Conservation (phyloP, 2,888 invertebrate genomes). For the Pachliopta kotzebuea region DNA sequence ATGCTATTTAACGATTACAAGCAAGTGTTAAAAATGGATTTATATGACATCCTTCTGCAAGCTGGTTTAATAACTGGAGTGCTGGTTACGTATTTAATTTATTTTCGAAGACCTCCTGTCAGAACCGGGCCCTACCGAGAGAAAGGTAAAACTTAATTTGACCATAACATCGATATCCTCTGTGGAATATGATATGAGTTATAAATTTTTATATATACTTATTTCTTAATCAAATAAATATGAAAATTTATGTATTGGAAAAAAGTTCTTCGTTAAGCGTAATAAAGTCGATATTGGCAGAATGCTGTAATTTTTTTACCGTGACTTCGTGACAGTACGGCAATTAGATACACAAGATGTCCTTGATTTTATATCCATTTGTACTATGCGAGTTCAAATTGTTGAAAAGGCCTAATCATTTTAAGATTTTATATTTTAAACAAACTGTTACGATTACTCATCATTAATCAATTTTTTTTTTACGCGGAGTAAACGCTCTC, state of each 20-base stretch:
- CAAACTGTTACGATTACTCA: not conserved
- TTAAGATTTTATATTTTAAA: not conserved
- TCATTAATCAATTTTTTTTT: no score
- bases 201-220: not conserved
- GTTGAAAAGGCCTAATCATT: not conserved
- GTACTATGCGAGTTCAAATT: not conserved
- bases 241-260: not conserved
- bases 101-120: constrained; percentile 47
- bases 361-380: constrained; percentile 8
- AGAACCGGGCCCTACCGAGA: constrained; percentile 49
- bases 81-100: constrained; percentile 57
- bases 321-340: not conserved
- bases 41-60: constrained; percentile 58
- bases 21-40: constrained; percentile 46
- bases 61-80: constrained; percentile 56
- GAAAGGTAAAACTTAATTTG: constrained; percentile 48
- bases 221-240: not conserved
- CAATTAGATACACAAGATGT: constrained; percentile 2
- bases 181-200: not conserved
- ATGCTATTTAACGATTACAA: constrained; percentile 1
- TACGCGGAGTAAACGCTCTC: no score
- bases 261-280: not conserved
- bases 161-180: not conserved
- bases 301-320: not conserved
- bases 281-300: not conserved